These are phyloP conservation scores for Eustalomyia histrio DNA, from an alignment of 2,888 invertebrate genomes.

Conservation along the genomic window DNA sequence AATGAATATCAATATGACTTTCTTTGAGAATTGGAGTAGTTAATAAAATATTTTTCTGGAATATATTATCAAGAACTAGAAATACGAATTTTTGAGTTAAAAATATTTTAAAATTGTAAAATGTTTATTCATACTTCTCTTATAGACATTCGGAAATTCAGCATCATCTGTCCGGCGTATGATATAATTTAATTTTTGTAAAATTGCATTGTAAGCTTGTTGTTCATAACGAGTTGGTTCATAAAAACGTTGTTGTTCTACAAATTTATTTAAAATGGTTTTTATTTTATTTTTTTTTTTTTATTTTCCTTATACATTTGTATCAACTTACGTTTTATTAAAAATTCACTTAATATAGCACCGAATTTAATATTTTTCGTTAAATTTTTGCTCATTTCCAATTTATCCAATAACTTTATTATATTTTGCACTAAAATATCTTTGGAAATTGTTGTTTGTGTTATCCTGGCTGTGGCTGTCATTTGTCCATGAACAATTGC, in stretches of 20 bases:
- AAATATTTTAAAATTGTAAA: no score
- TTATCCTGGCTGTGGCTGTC: constrained; percentile 37
- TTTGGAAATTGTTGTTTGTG: constrained; percentile 57
- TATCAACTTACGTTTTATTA: constrained; percentile 74
- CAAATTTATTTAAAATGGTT: background rate
- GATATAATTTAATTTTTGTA: constrained; percentile 68
- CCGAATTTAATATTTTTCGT: constrained; percentile 72
- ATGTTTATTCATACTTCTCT: constrained; percentile 46
- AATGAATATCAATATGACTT: constrained; percentile 71
- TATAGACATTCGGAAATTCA: constrained; percentile 52
- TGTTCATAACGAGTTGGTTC: constrained; percentile 72
- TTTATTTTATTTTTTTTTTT: no score
- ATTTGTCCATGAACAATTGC: constrained; percentile 27
- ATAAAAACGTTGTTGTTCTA: constrained; percentile 73
- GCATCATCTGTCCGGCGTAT: constrained; percentile 44
- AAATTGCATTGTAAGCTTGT: constrained; percentile 71
- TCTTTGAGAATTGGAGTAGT: constrained; percentile 68
- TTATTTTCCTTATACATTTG: no score
- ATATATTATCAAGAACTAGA: constrained; percentile 70
- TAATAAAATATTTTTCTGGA: constrained; percentile 71
- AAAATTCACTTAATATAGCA: constrained; percentile 71
- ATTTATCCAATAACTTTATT: constrained; percentile 68
- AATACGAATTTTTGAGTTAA: background rate
- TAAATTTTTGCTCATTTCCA: constrained; percentile 67
- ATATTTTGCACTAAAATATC: constrained; percentile 68